Evolutionary conservation across 1,140 invertebrate species (phyloP).

Genomic region (Ceratoteleas bidentatus): DNA sequence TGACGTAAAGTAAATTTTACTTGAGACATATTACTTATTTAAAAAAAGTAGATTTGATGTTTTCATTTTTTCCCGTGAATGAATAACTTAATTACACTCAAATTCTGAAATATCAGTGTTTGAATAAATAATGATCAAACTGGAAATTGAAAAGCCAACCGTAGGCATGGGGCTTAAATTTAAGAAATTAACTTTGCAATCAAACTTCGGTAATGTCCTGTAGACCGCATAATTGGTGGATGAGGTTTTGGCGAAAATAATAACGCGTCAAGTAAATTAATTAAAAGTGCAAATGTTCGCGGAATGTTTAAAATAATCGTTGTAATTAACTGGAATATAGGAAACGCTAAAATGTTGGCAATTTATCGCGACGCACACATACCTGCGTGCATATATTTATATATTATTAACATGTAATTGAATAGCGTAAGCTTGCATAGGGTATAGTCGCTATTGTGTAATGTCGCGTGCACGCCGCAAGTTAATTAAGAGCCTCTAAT

Average conservation of each 20-base stretch:
- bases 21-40: too few species aligned
- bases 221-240: background rate
- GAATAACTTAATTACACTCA: too few species aligned
- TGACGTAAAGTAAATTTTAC: too few species aligned
- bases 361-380: constrained; percentile 55
- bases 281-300: constrained; percentile 30
- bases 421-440: constrained; percentile 73
- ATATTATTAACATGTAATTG: constrained; percentile 80
- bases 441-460: constrained; percentile 74
- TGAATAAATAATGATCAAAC: too few species aligned
- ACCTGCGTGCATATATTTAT: constrained; percentile 60
- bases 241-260: constrained; percentile 4
- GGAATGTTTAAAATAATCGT: constrained; percentile 52
- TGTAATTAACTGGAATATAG: constrained; percentile 55
- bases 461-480: constrained; percentile 79
- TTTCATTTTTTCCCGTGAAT: too few species aligned
- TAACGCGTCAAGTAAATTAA: constrained; percentile 22
- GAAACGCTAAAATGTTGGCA: too few species aligned
- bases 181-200: too few species aligned
- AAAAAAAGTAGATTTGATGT: too few species aligned
- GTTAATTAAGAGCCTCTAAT: constrained; percentile 81
- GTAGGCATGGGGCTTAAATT: too few species aligned
- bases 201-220: too few species aligned
- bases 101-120: too few species aligned
- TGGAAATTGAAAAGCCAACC: too few species aligned